These are phyloP conservation scores for Phoeniculus purpureus DNA, from an alignment of 2,797 vertebrate species.

Conservation along the genomic window DNA sequence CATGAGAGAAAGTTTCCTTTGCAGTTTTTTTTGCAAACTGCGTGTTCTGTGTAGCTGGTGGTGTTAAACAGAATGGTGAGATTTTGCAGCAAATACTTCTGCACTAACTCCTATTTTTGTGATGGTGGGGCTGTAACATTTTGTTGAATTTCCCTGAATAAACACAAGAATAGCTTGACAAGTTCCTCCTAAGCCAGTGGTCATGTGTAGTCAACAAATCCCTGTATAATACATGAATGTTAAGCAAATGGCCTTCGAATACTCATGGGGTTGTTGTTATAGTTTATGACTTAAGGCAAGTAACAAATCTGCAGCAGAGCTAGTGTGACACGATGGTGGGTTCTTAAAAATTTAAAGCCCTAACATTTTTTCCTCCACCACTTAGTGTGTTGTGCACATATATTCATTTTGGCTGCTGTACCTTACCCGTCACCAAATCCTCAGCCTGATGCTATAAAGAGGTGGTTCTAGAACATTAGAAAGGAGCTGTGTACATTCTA, in stretches of 20 bases:
- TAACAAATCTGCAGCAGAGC: not conserved
- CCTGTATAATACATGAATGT: not conserved
- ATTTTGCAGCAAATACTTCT: not conserved
- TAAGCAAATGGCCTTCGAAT: not conserved
- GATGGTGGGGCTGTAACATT: not conserved
- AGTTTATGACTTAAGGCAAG: not conserved
- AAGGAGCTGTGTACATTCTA: not conserved
- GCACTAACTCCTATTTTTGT: not conserved
- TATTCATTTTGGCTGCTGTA: not conserved
- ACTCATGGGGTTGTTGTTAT: not conserved
- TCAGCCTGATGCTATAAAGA: not conserved
- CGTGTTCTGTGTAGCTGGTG: not conserved
- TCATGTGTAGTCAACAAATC: not conserved
- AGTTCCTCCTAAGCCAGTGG: not conserved
- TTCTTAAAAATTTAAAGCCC: conserved; percentile 25
- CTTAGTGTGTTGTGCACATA: not conserved
- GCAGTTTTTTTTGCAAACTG: not conserved
- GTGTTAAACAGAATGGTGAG: not conserved
- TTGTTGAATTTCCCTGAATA: not conserved
- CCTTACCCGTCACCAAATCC: not conserved
- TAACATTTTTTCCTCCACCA: not conserved
- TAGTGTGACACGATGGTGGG: not conserved
- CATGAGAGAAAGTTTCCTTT: not conserved
- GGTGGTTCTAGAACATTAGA: not conserved
- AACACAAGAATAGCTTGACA: not conserved